Conservation (phyloP, 2,888 invertebrate genomes). For the Hydroisotoma schaefferi region DNA sequence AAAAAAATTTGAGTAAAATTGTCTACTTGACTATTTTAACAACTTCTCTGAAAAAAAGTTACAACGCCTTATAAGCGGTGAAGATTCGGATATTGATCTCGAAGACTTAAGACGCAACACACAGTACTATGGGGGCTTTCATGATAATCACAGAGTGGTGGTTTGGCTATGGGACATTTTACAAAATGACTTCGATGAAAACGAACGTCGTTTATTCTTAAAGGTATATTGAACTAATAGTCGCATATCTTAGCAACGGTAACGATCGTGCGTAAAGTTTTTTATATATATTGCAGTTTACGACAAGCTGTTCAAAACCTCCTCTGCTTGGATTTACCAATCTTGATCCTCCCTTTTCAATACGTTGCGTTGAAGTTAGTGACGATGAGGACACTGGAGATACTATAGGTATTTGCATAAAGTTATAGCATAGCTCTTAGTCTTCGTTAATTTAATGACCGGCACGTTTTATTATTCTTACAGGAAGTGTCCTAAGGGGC, state of each 20-base stretch:
- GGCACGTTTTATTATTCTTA: slow-evolving; percentile 23
- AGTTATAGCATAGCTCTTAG: background rate
- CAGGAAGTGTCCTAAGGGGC: slow-evolving; percentile 93
- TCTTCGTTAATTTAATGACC: background rate
- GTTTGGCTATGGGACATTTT: slow-evolving; percentile 98
- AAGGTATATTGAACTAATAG: slow-evolving; percentile 72
- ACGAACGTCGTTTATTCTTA: slow-evolving; percentile 88
- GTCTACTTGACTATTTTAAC: background rate
- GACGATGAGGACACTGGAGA: slow-evolving; percentile 94
- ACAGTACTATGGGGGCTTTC: slow-evolving; percentile 99
- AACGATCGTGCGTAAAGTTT: background rate
- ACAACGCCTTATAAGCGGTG: slow-evolving; percentile 92
- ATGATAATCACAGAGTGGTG: slow-evolving; percentile 94
- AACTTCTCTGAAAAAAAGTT: slow-evolving; percentile 58
- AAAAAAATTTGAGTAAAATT: background rate
- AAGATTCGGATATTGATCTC: slow-evolving; percentile 87
- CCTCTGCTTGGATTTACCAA: slow-evolving; percentile 94
- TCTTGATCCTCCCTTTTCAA: slow-evolving; percentile 95
- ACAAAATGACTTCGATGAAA: slow-evolving; percentile 86
- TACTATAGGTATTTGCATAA: slow-evolving; percentile 62
- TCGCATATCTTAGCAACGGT: background rate
- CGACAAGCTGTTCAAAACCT: slow-evolving; percentile 94
- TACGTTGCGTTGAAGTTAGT: slow-evolving; percentile 97
- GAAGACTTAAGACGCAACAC: slow-evolving; percentile 83
- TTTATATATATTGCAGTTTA: slow-evolving; percentile 61